phyloP scores from a whole-genome alignment of 2,797 vertebrate genomes.

The Chromobotia macracanthus region DNA sequence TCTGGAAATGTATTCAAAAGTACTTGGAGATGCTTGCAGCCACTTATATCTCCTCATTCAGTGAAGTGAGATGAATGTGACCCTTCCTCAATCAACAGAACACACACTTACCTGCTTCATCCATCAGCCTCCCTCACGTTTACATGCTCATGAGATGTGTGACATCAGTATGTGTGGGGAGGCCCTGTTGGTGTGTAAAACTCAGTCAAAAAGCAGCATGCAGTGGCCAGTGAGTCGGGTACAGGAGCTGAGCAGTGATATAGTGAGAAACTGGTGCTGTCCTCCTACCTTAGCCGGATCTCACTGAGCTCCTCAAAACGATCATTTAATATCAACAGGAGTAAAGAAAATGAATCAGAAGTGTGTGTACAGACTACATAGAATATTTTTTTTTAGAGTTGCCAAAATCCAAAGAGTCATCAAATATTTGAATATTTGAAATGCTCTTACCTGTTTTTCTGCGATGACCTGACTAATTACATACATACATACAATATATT shows the following conservation, averaged over 20 bases:
- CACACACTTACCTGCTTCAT: constrained; percentile 61
- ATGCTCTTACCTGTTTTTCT: constrained; percentile 55
- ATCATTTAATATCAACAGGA: constrained; percentile 41
- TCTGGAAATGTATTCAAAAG: constrained; percentile 45
- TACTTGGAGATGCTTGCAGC: constrained; percentile 40
- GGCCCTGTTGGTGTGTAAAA: constrained; percentile 33
- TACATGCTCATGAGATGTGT: constrained; percentile 38
- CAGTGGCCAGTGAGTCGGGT: constrained; percentile 45
- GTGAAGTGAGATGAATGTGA: constrained; percentile 45
- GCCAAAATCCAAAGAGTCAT: constrained; percentile 12
- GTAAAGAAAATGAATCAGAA: constrained; percentile 20
- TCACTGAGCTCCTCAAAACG: constrained; percentile 34
- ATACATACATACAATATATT: background rate
- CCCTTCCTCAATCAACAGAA: constrained; percentile 50
- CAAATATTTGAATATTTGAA: constrained; percentile 7
- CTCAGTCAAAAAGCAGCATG: constrained; percentile 52
- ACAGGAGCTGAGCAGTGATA: constrained; percentile 37
- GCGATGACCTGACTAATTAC: background rate
- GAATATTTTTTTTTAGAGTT: background rate
- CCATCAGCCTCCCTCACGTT: constrained; percentile 47
- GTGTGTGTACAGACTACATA: background rate
- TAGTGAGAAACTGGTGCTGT: constrained; percentile 15
- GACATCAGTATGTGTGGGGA: background rate
- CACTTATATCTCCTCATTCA: constrained; percentile 41
- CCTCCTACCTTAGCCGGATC: constrained; percentile 57